Evolutionary conservation across 2,797 vertebrate species (phyloP).

Genomic region (Tiaroga cobitis): DNA sequence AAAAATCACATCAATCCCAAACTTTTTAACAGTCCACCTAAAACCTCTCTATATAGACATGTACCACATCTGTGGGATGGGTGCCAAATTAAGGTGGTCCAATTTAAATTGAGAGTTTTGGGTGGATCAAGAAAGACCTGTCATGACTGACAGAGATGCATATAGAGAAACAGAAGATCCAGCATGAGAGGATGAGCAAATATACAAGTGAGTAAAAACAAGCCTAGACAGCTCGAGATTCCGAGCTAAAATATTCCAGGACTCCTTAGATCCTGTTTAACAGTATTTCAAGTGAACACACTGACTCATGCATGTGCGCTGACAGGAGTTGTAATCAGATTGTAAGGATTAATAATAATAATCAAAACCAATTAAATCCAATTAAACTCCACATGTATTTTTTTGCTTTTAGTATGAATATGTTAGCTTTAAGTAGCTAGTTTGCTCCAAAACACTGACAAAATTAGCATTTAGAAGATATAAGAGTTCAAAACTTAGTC

Average conservation of each 20-base stretch:
- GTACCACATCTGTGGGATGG: neutral
- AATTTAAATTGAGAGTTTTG: neutral
- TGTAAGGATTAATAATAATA: neutral
- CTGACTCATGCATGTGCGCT: neutral
- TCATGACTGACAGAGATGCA: neutral
- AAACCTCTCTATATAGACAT: neutral
- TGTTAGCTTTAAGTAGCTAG: too few species aligned
- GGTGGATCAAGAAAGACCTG: neutral
- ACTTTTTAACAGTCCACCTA: neutral
- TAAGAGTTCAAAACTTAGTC: too few species aligned
- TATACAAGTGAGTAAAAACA: constrained; percentile 5
- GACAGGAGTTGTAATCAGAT: neutral
- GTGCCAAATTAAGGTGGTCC: neutral
- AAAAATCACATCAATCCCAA: too few species aligned
- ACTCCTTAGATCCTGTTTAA: neutral
- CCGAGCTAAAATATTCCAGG: neutral
- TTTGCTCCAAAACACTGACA: too few species aligned
- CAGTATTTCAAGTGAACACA: neutral
- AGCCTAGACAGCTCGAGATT: constrained; percentile 35
- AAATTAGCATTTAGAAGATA: too few species aligned
- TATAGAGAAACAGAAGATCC: neutral
- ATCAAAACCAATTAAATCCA: neutral
- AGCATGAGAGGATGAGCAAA: neutral
- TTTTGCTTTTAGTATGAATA: neutral
- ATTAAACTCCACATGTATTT: neutral